Base-by-base conservation (phyloP, 92 coral and sea anemone genomes). In the Phenganax marumi region DNA sequence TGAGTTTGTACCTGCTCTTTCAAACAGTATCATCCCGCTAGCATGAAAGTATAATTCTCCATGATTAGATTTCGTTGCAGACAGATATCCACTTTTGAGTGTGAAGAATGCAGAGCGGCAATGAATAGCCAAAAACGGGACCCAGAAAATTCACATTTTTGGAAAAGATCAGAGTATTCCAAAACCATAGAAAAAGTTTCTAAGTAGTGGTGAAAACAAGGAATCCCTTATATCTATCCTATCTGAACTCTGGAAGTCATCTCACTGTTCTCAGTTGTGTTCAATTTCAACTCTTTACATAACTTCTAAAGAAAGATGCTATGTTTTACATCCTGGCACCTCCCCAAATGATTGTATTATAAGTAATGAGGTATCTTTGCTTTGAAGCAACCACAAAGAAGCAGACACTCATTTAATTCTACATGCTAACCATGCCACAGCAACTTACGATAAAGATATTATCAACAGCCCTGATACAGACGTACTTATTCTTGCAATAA, bases 61-160 rank as follows among this genome's bases (percentile, higher is more conserved):
- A 1, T 3, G 63, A 8, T 56, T 56, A 21, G 63, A 56, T 56
- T 56, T 56, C 63, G 63, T 56, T 14, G 63, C 63, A 1, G 63
- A 56, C 7, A 56, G 1, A 4, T 56, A 56, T 19, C 63, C 63
- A 1, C n/a, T 3, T 14, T 4, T 56, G 2, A 56, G 63, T 7
- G 7, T 56, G 3, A 56, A 56, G 22, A 56, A 56, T 14, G 63
- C 63, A 1, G 63, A 56, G 22, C 43, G 87, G 18, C 22, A 23
- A 22, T 26, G 62, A 63, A 84, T 75, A 75, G 87, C 84, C 3
- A 70, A 14, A 60, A 76, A 73, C 19, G 87, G 87, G 6, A 52
- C 55, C 70, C 87, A 84, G 60, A 84, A 50, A 75, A 57, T 84
- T 26, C 43, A 84, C 53, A 74, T 75, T 4, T 75, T 33, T 33